These are phyloP conservation scores for Macrocentrus cingulum DNA, from an alignment of 1,140 invertebrate species.

Conservation along the genomic window DNA sequence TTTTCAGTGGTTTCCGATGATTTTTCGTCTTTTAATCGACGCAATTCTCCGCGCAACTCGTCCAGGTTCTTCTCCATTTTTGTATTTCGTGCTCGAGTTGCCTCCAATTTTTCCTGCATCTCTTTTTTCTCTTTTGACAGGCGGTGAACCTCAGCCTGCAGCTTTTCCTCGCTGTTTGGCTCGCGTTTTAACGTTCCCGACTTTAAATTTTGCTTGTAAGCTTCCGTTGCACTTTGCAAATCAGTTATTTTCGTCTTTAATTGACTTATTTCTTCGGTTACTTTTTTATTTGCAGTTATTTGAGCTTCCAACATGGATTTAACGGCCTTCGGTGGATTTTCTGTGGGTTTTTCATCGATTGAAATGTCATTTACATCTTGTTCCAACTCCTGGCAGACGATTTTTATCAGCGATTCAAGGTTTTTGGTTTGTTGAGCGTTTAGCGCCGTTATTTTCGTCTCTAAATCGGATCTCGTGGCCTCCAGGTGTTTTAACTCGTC, in stretches of 20 bases:
- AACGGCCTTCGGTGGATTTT: too few relatives aligned
- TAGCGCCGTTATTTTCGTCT: conserved; percentile 31
- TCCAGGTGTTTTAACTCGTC: conserved; percentile 38
- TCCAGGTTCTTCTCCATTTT: conserved; percentile 49
- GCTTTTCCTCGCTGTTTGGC: conserved; percentile 36
- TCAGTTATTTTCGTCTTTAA: conserved; percentile 35
- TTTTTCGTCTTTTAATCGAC: conserved; percentile 31
- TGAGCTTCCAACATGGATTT: too few relatives aligned
- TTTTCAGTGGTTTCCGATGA: conserved; percentile 13
- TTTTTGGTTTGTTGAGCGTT: conserved; percentile 30
- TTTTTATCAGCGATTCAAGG: conserved; percentile 31
- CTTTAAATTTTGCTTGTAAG: conserved; percentile 34
- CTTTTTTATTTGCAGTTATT: too few relatives aligned
- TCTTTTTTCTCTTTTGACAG: conserved; percentile 42
- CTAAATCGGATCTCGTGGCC: conserved; percentile 29
- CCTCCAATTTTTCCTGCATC: conserved; percentile 44
- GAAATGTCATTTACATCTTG: too few relatives aligned
- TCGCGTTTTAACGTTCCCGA: conserved; percentile 36
- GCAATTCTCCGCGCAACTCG: conserved; percentile 40
- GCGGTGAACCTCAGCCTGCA: conserved; percentile 39
- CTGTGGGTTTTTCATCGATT: too few relatives aligned
- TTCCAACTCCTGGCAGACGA: too few relatives aligned
- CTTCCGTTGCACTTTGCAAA: conserved; percentile 30
- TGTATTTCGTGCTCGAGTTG: conserved; percentile 37
- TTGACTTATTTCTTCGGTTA: conserved; percentile 28